These are phyloP conservation scores for Stegophylla sp. DNA, from an alignment of 2,888 invertebrate genomes.

Conservation along the genomic window DNA sequence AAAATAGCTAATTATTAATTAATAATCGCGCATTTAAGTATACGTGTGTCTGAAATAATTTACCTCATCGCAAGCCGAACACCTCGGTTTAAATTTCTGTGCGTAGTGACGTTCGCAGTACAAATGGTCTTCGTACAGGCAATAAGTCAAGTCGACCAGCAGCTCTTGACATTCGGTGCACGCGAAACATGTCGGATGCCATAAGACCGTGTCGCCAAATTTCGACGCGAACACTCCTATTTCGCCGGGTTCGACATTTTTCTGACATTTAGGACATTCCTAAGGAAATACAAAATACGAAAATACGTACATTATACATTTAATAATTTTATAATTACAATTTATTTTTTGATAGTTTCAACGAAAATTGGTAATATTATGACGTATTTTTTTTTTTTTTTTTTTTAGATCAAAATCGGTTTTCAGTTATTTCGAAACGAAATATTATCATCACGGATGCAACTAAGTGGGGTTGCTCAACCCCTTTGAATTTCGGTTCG, in stretches of 20 bases:
- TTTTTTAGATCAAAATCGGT: too few species aligned
- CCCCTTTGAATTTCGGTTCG: too few species aligned
- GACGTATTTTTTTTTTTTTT: too few species aligned
- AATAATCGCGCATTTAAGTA: too few species aligned
- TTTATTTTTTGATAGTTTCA: too few species aligned
- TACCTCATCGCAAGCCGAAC: slow-evolving; percentile 98
- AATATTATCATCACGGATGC: too few species aligned
- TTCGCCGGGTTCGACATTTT: slow-evolving; percentile 79
- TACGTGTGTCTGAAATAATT: background rate
- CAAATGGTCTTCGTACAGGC: slow-evolving; percentile 84
- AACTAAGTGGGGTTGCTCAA: too few species aligned
- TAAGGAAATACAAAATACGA: slow-evolving; percentile 70
- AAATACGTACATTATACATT: too few species aligned
- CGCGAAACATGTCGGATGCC: slow-evolving; percentile 93
- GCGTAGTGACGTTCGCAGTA: slow-evolving; percentile 97
- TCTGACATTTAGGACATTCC: slow-evolving; percentile 84
- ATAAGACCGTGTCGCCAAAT: slow-evolving; percentile 76
- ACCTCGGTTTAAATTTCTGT: slow-evolving; percentile 92
- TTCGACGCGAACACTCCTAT: slow-evolving; percentile 86
- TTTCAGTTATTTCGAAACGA: too few species aligned
- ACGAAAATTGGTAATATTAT: too few species aligned
- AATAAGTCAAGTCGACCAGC: slow-evolving; percentile 95
- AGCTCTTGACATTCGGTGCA: slow-evolving; percentile 89
- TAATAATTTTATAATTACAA: too few species aligned
- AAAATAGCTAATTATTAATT: too few species aligned